Base-by-base conservation (phyloP, 2,888 invertebrate species). In the Mythimna loreyi region DNA sequence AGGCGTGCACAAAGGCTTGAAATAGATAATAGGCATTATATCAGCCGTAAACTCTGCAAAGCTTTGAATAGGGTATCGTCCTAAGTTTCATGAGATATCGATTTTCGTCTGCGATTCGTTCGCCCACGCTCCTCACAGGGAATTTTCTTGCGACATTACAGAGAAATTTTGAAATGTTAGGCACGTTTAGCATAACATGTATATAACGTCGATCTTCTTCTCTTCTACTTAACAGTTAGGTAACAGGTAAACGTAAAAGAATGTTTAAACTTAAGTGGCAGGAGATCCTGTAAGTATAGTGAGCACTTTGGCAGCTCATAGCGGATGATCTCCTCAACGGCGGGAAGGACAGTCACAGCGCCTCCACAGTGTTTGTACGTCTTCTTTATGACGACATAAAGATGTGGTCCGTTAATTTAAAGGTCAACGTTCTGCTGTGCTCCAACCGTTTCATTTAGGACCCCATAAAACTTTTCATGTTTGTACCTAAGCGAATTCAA, bases 11-110 rank as follows among this genome's bases (percentile, higher is more conserved):
- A 86, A 86, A 82, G 67, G 71, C 64, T 56, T 67, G 72, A 59
- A 72, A 59, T 67, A 76, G 64, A 81, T 78, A 80, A 78, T 78
- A 80, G 76, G 70, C 71, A 82, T 71, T 79, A 82, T 71, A 78
- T 80, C 81, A 82, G 67, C 69, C 77, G 70, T 82, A 82, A 83
- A 86, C 76, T 86, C 81, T 68, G 74, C 80, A 58, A 67, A 75
- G 84, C 80, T 86, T 80, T 86, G 85, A 87, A 88, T 86, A 84
- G 83, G 78, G 82, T 84, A 86, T 81, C 82, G 84, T 83, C 75
- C 83, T 84, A 85, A 86, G 80, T 87, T 88, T 86, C 83, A 81
- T 84, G 76, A 84, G 81, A 75, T 87, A 90, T 90, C 83, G 90
- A 90, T 88, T 89, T 75, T 75, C 30, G 56, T 67, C 61, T 77